Evolutionary conservation across 1,140 invertebrate genomes (phyloP).

Genomic region (Rhyacophila brunnea): DNA sequence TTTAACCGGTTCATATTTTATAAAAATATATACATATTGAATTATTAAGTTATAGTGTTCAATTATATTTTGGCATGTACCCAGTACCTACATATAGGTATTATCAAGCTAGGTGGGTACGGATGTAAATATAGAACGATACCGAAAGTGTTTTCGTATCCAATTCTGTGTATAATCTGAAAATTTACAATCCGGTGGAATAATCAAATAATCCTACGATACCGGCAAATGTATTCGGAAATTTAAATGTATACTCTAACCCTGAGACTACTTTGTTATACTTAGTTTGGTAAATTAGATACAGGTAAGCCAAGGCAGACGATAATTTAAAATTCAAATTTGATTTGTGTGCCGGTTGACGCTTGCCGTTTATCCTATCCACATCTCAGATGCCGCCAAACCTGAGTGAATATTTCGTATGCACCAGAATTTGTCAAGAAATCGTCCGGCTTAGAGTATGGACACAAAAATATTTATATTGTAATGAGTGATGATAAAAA

Average conservation of each 20-base stretch:
- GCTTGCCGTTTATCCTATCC: slow-evolving; percentile 9
- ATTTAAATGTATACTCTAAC: slow-evolving; percentile 28
- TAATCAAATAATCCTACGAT: slow-evolving; percentile 3
- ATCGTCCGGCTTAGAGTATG: too few relatives aligned
- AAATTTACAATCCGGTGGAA: neutral
- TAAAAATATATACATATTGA: too few relatives aligned
- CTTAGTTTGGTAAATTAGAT: slow-evolving; percentile 17
- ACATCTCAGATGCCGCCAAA: slow-evolving; percentile 10
- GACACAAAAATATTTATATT: too few relatives aligned
- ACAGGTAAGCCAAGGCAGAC: slow-evolving; percentile 22
- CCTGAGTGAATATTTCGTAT: neutral
- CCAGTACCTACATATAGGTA: too few relatives aligned
- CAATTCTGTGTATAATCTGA: neutral
- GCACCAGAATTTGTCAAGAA: neutral
- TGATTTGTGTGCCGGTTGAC: slow-evolving; percentile 8
- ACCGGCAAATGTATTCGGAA: slow-evolving; percentile 16
- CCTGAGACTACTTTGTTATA: slow-evolving; percentile 2
- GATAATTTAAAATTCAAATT: slow-evolving; percentile 33
- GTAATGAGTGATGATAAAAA: too few relatives aligned
- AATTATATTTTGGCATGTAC: too few relatives aligned
- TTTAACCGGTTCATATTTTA: too few relatives aligned
- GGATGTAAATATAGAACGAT: too few relatives aligned
- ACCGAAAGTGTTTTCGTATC: too few relatives aligned
- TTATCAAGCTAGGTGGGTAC: too few relatives aligned
- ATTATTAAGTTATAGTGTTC: too few relatives aligned